Evolutionary conservation across 2,888 invertebrate species (phyloP).

Genomic region (Notocelia uddmanniana): DNA sequence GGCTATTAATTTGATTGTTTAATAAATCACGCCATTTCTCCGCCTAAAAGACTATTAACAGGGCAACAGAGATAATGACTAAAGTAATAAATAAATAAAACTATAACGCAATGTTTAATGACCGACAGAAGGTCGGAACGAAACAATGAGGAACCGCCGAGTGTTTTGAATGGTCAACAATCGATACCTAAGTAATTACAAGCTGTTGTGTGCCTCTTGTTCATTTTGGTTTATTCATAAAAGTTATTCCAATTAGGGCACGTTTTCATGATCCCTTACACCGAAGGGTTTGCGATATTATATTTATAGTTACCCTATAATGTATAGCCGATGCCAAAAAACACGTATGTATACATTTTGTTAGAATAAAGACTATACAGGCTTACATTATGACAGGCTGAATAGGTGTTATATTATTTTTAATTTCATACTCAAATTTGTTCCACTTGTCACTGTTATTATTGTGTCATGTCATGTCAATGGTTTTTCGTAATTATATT

Average conservation of each 20-base stretch:
- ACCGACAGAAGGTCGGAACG: slow-evolving; percentile 6
- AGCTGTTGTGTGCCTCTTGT: not conserved
- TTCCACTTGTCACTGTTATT: no score
- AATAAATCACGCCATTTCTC: slow-evolving; percentile 32
- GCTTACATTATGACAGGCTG: no score
- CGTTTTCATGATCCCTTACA: not conserved
- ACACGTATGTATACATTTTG: no score
- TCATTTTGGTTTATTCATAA: slow-evolving; percentile 14
- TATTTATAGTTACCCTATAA: no score
- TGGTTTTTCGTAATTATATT: no score
- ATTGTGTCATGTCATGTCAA: no score
- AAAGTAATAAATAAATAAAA: slow-evolving; percentile 1
- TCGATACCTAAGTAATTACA: not conserved
- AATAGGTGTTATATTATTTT: no score
- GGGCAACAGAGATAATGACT: slow-evolving; percentile 21
- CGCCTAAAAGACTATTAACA: slow-evolving; percentile 30
- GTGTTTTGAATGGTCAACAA: slow-evolving; percentile 16
- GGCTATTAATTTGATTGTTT: slow-evolving; percentile 16
- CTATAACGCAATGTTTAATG: slow-evolving; percentile 12
- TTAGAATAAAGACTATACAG: no score
- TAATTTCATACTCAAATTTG: no score
- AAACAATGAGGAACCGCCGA: not conserved
- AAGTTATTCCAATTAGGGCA: not conserved
- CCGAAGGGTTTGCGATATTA: not conserved
- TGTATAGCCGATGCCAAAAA: no score